Evolutionary conservation across 2,113 vertebrate species (phyloP).

Genomic region (Parus major): DNA sequence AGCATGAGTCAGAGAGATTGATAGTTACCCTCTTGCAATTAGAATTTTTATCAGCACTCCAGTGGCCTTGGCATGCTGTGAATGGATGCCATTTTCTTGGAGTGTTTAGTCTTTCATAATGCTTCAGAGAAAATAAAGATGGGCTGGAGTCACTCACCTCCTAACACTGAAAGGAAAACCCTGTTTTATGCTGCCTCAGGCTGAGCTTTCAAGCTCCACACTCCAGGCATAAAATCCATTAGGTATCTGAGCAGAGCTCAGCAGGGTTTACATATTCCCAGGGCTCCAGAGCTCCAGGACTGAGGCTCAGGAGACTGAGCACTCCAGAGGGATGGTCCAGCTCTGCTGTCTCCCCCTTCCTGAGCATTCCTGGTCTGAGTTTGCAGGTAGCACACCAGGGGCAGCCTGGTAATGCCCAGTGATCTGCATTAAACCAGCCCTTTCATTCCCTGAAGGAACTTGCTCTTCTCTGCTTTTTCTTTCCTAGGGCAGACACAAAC

Average conservation of each 20-base stretch:
- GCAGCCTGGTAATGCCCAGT: accelerated
- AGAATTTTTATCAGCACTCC: conserved; percentile 42
- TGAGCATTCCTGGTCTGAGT: not conserved
- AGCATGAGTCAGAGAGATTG: conserved; percentile 47
- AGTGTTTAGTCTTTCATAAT: conserved; percentile 17
- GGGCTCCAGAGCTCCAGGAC: not conserved
- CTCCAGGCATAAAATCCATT: not conserved
- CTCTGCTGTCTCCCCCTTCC: not conserved
- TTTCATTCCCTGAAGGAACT: not conserved
- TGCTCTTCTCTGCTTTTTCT: not conserved
- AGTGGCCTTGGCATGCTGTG: conserved; percentile 18
- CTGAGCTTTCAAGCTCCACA: not conserved
- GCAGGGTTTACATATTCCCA: not conserved
- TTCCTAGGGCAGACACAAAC: not conserved
- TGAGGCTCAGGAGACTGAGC: not conserved
- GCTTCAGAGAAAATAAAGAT: conserved; percentile 15
- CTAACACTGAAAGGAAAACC: not conserved
- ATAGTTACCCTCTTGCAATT: conserved; percentile 43
- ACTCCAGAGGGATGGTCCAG: accelerated
- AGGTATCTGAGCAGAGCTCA: not conserved
- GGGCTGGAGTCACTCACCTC: not conserved
- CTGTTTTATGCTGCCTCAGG: not conserved
- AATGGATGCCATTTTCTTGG: conserved; percentile 40
- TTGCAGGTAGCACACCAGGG: not conserved
- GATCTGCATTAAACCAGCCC: not conserved